These are phyloP conservation scores for Drosophila phalerata DNA, from an alignment of 2,888 invertebrate genomes.

Conservation along the genomic window DNA sequence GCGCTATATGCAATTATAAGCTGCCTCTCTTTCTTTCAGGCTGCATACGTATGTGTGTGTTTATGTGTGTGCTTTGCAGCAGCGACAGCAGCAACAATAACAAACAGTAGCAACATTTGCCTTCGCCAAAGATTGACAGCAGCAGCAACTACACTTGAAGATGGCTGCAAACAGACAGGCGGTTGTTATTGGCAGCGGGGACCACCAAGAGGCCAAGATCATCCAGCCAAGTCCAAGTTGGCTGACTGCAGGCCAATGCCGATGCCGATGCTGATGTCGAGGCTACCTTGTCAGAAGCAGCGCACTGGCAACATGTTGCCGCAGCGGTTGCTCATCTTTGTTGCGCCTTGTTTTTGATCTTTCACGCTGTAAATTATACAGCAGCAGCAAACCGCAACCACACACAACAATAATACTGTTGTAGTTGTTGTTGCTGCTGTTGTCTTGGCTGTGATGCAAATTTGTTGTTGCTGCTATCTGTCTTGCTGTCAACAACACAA, in stretches of 20 bases:
- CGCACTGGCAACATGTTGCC: conserved; percentile 58
- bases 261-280: neutral
- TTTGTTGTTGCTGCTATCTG: conserved; percentile 55
- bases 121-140: conserved; percentile 76
- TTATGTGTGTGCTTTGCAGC: conserved; percentile 11
- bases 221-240: conserved; percentile 33
- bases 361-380: conserved; percentile 62
- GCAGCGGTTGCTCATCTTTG: conserved; percentile 54
- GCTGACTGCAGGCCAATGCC: conserved; percentile 31
- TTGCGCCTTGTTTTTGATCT: conserved; percentile 62
- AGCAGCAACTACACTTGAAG: conserved; percentile 49
- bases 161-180: conserved; percentile 35
- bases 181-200: conserved; percentile 38
- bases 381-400: conserved; percentile 33
- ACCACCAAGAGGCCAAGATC: conserved; percentile 57
- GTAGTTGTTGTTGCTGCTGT: conserved; percentile 30
- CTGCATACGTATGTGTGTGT: neutral
- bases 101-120: conserved; percentile 78
- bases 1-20: conserved; percentile 80
- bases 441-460: conserved; percentile 45
- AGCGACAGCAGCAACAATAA: conserved; percentile 47
- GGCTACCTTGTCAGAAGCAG: conserved; percentile 60
- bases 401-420: conserved; percentile 25
- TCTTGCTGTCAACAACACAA: conserved; percentile 70
- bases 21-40: conserved; percentile 29